Percentiles rank a stretch among this genome's conserved stretches.
Evolutionary conservation across 2,888 invertebrate genomes (phyloP).

Genomic region (Hirtodrosophila trivittata): DNA sequence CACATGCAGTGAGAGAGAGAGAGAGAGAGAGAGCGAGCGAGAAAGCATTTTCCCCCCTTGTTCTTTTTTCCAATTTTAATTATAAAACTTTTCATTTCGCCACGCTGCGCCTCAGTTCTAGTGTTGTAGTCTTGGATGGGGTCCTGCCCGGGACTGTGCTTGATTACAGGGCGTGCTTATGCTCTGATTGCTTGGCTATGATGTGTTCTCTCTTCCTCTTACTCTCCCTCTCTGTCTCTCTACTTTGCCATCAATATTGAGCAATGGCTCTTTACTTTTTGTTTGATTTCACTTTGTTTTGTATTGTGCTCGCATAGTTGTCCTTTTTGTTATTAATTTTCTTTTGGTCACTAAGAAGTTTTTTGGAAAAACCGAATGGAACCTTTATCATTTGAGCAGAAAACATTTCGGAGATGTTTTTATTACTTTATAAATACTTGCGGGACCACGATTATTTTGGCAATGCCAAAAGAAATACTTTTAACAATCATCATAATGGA

Average conservation of each 20-base stretch:
- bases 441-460: conserved; percentile 57
- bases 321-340: conserved; percentile 72
- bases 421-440: conserved; percentile 80
- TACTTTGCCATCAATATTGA: conserved; percentile 53
- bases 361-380: conserved; percentile 14
- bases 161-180: conserved; percentile 79
- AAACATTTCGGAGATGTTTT: conserved; percentile 71
- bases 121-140: conserved; percentile 4
- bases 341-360: conserved; percentile 39
- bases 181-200: conserved; percentile 76
- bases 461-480: conserved; percentile 64
- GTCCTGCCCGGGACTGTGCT: conserved; percentile 52
- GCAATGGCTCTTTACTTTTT: conserved; percentile 57
- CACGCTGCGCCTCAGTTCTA: conserved; percentile 46
- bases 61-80: conserved; percentile 80
- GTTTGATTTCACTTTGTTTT: conserved; percentile 51
- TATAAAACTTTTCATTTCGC: conserved; percentile 82
- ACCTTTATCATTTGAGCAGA: conserved; percentile 61
- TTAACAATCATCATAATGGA: conserved; percentile 57
- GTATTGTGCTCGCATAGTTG: conserved; percentile 61
- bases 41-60: conserved; percentile 51
- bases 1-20: conserved; percentile 16
- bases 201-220: conserved; percentile 21
- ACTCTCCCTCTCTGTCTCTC: background rate
- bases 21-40: conserved; percentile 23